A percentile compares a stretch with the other conserved stretches of the same genome.
These are phyloP conservation scores for Eurois occulta DNA, from an alignment of 2,888 invertebrate species.

Conservation along the genomic window DNA sequence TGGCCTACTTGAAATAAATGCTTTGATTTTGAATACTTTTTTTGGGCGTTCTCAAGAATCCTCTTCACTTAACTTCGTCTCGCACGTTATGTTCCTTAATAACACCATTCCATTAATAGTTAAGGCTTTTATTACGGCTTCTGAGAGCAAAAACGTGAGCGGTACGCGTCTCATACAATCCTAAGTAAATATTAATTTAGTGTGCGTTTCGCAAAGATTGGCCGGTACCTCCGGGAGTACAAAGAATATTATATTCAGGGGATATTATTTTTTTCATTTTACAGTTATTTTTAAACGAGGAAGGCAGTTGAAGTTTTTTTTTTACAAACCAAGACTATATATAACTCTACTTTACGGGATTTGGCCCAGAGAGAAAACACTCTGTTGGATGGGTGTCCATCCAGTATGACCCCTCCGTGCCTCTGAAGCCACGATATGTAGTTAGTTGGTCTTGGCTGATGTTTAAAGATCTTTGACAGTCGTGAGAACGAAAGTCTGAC, in stretches of 20 bases:
- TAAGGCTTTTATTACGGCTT: conserved; percentile 16
- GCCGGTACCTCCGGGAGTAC: not conserved
- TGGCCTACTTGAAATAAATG: too few species aligned
- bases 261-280: not conserved
- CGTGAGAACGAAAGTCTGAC: not conserved
- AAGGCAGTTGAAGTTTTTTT: not conserved
- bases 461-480: not conserved
- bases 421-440: not conserved
- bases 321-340: not conserved
- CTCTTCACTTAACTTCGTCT: not conserved
- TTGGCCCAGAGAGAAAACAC: not conserved
- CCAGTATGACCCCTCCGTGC: not conserved
- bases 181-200: conserved; percentile 55
- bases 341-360: not conserved
- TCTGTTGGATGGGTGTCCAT: not conserved
- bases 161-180: conserved; percentile 21
- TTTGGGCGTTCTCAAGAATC: not conserved
- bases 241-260: conserved; percentile 16
- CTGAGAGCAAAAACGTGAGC: conserved; percentile 6
- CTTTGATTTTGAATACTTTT: too few species aligned
- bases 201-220: conserved; percentile 31
- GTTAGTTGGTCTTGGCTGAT: not conserved
- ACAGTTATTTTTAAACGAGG: not conserved
- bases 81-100: conserved; percentile 14
- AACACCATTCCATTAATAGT: conserved; percentile 30